Evolutionary conservation across 1,140 invertebrate genomes (phyloP).

Genomic region (Calephelis virginiensis): DNA sequence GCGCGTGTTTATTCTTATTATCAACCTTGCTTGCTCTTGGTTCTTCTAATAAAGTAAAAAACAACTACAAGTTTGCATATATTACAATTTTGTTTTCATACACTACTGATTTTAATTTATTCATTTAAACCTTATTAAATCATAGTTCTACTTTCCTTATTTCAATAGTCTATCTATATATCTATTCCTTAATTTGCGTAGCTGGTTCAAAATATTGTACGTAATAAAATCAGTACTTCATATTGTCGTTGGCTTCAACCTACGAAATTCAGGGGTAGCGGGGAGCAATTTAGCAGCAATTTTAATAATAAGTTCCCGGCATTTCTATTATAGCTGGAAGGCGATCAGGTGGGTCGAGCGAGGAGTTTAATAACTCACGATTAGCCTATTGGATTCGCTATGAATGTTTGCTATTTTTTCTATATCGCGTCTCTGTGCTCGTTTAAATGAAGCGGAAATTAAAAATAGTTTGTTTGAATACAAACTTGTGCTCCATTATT

Average conservation of each 20-base stretch:
- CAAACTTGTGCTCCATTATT: constrained; percentile 45
- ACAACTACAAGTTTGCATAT: too few relatives aligned
- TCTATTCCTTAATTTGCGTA: too few relatives aligned
- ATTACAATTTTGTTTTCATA: too few relatives aligned
- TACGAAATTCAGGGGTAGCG: constrained; percentile 67
- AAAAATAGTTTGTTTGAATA: constrained; percentile 65
- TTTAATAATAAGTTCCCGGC: constrained; percentile 79
- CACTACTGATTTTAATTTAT: too few relatives aligned
- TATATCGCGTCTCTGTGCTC: constrained; percentile 58
- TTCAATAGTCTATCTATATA: too few relatives aligned
- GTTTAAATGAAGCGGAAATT: constrained; percentile 69
- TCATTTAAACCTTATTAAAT: too few relatives aligned
- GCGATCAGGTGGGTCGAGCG: constrained; percentile 70
- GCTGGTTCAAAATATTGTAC: too few relatives aligned
- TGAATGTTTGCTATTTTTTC: constrained; percentile 78
- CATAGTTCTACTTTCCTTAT: too few relatives aligned
- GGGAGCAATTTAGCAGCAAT: constrained; percentile 79
- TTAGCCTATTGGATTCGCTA: constrained; percentile 77
- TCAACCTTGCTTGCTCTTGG: too few relatives aligned
- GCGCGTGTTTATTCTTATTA: too few relatives aligned
- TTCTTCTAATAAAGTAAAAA: too few relatives aligned
- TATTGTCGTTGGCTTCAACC: constrained; percentile 58
- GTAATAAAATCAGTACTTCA: constrained; percentile 38
- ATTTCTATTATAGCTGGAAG: constrained; percentile 76
- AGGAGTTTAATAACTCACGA: constrained; percentile 75